Conservation (phyloP, 2,113 vertebrate genomes). For the Neolamprologus sp. region DNA sequence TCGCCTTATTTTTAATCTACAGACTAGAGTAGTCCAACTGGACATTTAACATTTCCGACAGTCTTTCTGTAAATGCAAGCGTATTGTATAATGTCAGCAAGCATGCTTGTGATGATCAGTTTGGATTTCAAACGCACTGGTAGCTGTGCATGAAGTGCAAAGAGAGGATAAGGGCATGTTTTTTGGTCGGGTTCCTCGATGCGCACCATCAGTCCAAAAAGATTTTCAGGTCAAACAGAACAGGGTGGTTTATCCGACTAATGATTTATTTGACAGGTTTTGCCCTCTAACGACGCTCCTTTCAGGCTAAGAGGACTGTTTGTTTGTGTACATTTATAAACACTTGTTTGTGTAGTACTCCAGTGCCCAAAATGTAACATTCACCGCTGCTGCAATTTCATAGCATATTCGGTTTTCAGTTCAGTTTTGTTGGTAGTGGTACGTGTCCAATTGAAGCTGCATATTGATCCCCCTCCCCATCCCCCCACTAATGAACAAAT, state of each 20-base stretch:
- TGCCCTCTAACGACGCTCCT: constrained; percentile 37
- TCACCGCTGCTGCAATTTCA: constrained; percentile 16
- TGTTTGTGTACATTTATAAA: constrained; percentile 32
- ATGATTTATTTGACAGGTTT: constrained; percentile 56
- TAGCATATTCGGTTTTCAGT: neutral
- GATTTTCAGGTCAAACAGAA: constrained; percentile 53
- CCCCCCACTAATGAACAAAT: constrained; percentile 72
- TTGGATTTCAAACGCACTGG: constrained; percentile 60
- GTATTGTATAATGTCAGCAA: neutral
- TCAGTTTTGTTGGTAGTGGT: constrained; percentile 34
- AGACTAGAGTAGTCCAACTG: neutral
- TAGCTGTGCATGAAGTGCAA: constrained; percentile 67
- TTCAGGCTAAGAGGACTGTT: neutral
- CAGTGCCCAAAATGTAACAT: neutral
- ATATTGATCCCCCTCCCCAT: constrained; percentile 59
- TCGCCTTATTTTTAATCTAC: neutral
- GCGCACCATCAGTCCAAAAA: constrained; percentile 63
- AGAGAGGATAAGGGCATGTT: constrained; percentile 55
- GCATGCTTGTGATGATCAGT: constrained; percentile 26
- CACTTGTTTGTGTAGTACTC: constrained; percentile 27
- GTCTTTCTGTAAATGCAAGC: constrained; percentile 1
- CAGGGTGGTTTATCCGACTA: constrained; percentile 18
- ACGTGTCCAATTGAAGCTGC: constrained; percentile 49
- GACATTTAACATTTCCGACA: neutral
- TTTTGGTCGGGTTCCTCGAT: constrained; percentile 56